Conservation (phyloP, 1,140 invertebrate genomes). For the Hydropsyche tenuis region DNA sequence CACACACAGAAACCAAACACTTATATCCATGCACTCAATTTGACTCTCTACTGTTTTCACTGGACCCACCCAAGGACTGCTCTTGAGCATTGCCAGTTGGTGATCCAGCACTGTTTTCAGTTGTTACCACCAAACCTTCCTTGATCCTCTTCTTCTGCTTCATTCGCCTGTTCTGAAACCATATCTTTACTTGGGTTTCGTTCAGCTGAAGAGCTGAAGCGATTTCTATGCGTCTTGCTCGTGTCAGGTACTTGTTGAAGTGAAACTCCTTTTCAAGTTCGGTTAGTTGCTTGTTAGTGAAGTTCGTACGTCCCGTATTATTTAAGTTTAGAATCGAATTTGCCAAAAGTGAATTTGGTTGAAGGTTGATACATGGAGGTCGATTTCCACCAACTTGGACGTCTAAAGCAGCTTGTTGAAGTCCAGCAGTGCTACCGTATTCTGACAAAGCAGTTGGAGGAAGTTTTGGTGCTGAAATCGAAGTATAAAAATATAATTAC, state of each 20-base stretch:
- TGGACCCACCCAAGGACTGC: constrained; percentile 58
- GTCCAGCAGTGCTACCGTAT: constrained; percentile 50
- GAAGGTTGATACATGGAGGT: constrained; percentile 54
- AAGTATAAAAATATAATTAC: constrained; percentile 46
- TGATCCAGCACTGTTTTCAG: constrained; percentile 54
- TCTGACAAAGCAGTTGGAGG: constrained; percentile 61
- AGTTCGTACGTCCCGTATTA: constrained; percentile 93
- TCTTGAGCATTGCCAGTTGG: constrained; percentile 54
- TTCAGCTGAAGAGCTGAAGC: constrained; percentile 94
- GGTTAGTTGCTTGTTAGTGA: constrained; percentile 98
- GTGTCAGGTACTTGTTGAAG: constrained; percentile 98
- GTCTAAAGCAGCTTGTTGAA: constrained; percentile 57
- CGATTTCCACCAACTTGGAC: constrained; percentile 54
- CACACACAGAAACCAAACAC: not conserved
- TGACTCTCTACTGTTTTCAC: constrained; percentile 69
- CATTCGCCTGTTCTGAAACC: constrained; percentile 94
- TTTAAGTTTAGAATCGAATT: constrained; percentile 70
- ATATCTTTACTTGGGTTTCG: constrained; percentile 93
- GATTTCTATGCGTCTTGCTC: constrained; percentile 96
- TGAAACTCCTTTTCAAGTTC: constrained; percentile 99
- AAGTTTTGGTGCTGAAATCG: constrained; percentile 74
- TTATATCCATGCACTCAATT: constrained; percentile 56
- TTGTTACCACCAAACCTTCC: constrained; percentile 74
- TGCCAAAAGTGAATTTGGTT: constrained; percentile 54
- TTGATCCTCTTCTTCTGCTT: constrained; percentile 94